Evolutionary conservation across 1,140 invertebrate genomes (phyloP), one percentile per base, ranked within the genome.

Genomic region (Idris sp.): DNA sequence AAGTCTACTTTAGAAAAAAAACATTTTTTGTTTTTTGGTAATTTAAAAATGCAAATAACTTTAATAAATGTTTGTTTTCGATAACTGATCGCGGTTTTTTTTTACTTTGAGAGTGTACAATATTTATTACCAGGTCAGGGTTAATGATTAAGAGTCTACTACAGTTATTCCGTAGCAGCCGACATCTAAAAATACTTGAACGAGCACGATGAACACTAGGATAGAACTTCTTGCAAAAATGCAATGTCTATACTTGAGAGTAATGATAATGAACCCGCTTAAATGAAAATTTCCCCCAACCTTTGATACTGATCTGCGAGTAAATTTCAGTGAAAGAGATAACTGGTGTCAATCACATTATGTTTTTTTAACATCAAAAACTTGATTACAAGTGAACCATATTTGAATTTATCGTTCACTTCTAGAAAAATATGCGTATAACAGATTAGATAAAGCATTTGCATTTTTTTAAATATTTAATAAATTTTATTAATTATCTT

Each of bases 101-200:
- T 62, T 51, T 62, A 58, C 26, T 59, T 61, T 64, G 40, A 76
- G 77, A 71, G 78, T 69, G 79, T 69, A 81, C 76, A 79, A 81
- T 76, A 77, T 84, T 86, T 86, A 85, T 84, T 84, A 84, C 69
- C 83, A 77, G 84, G 83, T 86, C 84, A 85, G 83, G 84, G 84
- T 86, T 84, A 86, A 84, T 77, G 25, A 78, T 86, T 83, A 85
- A 80, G 81, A 77, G 81, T 75, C 78, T 74, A 80, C 74, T 69
- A 79, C 65, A 74, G 62, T 71, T 58, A 58, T 69, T 62, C 48
- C 61, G 69, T 76, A 74, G 64, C 75, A 76, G 48, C 61, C 77
- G 56, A 40, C 41, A 30, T 74, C 82, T 85, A 85, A 85, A 85
- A 84, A 83, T 85, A 86, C 56, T 73, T 65, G 49, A 38, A 71